These are phyloP conservation scores for Cheilosia variabilis DNA, from an alignment of 2,888 invertebrate genomes.

Conservation along the genomic window DNA sequence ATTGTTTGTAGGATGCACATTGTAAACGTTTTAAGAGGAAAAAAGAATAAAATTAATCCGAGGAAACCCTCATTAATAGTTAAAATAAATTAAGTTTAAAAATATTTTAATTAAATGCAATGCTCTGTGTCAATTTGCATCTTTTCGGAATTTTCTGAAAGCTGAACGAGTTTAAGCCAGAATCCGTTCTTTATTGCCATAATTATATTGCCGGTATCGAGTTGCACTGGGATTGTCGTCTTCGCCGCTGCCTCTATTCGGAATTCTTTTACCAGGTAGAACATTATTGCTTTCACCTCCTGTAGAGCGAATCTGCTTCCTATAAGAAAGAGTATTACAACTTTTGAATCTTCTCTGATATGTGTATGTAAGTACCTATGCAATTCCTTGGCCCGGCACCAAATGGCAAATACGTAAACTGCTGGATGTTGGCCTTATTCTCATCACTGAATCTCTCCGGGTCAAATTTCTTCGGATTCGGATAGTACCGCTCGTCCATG, in stretches of 20 bases:
- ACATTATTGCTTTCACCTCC: slow-evolving; percentile 81
- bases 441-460: slow-evolving; percentile 86
- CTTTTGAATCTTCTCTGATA: too few species aligned
- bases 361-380: slow-evolving; percentile 83
- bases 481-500: slow-evolving; percentile 84
- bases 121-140: too few species aligned
- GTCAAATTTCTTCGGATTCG: slow-evolving; percentile 85
- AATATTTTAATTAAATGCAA: too few species aligned
- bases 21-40: too few species aligned
- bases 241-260: slow-evolving; percentile 78
- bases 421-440: slow-evolving; percentile 85
- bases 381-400: slow-evolving; percentile 87
- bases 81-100: too few species aligned
- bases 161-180: slow-evolving; percentile 77
- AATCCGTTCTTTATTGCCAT: slow-evolving; percentile 80
- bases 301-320: slow-evolving; percentile 82
- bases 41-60: too few species aligned
- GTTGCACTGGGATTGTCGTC: slow-evolving; percentile 78
- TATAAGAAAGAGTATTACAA: slow-evolving; percentile 40
- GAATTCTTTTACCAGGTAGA: slow-evolving; percentile 80
- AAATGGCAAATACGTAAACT: slow-evolving; percentile 85
- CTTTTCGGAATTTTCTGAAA: too few species aligned
- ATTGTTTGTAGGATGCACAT: too few species aligned
- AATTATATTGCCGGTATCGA: slow-evolving; percentile 77
- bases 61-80: too few species aligned